A percentile compares a stretch with the other conserved stretches of the same genome.
Evolutionary conservation across 1,140 invertebrate species (phyloP).

Genomic region (Grapholita molesta): DNA sequence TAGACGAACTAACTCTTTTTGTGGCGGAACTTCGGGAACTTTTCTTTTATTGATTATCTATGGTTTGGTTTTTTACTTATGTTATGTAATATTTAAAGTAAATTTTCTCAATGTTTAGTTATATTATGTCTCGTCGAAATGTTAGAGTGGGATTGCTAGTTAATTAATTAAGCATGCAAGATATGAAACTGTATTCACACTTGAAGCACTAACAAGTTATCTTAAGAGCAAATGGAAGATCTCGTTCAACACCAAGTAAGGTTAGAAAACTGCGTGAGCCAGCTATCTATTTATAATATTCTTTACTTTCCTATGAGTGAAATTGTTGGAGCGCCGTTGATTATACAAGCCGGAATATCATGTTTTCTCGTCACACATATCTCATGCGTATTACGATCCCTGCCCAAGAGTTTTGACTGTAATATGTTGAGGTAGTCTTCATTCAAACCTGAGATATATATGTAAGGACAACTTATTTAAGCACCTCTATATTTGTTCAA

Average conservation of each 20-base stretch:
- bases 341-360: conserved; percentile 41
- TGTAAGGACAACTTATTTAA: not conserved
- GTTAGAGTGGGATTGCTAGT: too few species aligned
- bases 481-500: too few species aligned
- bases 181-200: too few species aligned
- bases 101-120: too few species aligned
- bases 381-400: not conserved
- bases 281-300: conserved; percentile 30
- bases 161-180: too few species aligned
- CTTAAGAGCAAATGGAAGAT: not conserved
- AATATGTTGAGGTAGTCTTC: not conserved
- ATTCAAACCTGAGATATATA: not conserved
- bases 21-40: too few species aligned
- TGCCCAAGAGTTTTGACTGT: not conserved
- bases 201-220: not conserved
- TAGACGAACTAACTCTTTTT: too few species aligned
- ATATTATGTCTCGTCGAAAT: too few species aligned
- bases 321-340: conserved; percentile 45
- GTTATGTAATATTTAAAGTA: too few species aligned
- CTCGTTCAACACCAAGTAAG: not conserved
- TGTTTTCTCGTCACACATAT: conserved; percentile 29
- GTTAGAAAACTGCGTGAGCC: not conserved
- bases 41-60: too few species aligned
- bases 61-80: too few species aligned
- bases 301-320: conserved; percentile 59